Evolutionary conservation across 2,113 vertebrate species (phyloP), one percentile per base, ranked within the genome.

Genomic region (Brevimyrus niger): DNA sequence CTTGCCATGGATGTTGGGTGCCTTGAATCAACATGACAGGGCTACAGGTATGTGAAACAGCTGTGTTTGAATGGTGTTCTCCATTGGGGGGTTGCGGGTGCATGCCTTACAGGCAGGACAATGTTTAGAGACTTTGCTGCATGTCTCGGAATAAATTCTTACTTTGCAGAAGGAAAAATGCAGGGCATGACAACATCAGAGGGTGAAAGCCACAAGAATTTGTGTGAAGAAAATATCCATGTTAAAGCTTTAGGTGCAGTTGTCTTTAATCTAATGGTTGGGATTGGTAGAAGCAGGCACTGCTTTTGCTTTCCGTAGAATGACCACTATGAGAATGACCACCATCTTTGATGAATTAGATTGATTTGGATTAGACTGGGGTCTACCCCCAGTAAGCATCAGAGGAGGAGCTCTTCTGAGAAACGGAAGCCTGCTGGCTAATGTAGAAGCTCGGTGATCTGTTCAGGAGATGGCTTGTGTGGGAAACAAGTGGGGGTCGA

Each of bases 341-440:
- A 19, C 51, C 5, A 21, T n/a, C 13, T 38, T 80, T 42, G 38
- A 76, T 76, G 89, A 89, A 87, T 13, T 27, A 31, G n/a, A 27
- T 69, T 88, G 85, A 83, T 38, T 76, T 80, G 8, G 27, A 21
- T 19, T 17, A 46, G 88, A 85, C 92, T 94, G 31, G 35, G 35
- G 35, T 93, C 55, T 90, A 86, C 94, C 92, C 90, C 94, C 93
- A 69, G 10, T 69, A 69, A 69, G 7, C 13, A 92, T 91, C 91
- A 94, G 92, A 91, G 93, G 94, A 96, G 96, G 96, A 97, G 92
- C 73, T 95, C 96, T 94, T 94, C 96, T 97, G 96, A 97, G 97
- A 97, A 96, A 96, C 85, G 95, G 96, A 91, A 85, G 91, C 94
- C 91, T 95, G 92, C 96, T 95, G 97, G 96, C 94, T 94, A 95